phyloP scores from a whole-genome alignment of 2,797 vertebrate genomes.

The Lepilemur ruficaudatus region DNA sequence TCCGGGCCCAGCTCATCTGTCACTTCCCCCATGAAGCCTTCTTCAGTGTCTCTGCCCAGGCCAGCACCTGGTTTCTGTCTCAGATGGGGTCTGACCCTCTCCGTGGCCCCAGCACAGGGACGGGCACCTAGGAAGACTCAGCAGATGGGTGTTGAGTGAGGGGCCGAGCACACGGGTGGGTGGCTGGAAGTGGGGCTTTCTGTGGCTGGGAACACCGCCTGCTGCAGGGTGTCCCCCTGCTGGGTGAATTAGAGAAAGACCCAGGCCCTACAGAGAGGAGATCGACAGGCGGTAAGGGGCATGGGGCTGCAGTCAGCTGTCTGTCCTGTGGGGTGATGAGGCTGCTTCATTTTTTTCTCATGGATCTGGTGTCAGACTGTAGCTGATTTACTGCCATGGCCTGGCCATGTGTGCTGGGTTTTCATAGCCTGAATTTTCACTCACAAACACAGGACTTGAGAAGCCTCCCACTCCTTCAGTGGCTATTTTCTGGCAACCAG shows the following conservation, averaged over 20 bases:
- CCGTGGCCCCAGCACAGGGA: not conserved
- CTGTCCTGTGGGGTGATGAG: not conserved
- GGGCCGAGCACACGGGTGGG: not conserved
- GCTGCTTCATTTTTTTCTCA: not conserved
- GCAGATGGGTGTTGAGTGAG: not conserved
- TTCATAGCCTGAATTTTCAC: not conserved
- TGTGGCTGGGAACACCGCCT: not conserved
- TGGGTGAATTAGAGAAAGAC: not conserved
- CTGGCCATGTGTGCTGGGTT: not conserved
- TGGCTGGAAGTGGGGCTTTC: not conserved
- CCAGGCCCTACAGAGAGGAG: not conserved
- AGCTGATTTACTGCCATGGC: not conserved
- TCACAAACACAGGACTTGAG: not conserved
- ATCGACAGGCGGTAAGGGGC: not conserved
- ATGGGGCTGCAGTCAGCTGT: not conserved
- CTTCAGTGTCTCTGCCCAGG: not conserved
- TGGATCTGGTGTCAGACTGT: not conserved
- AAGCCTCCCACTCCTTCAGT: not conserved
- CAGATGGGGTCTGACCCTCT: not conserved
- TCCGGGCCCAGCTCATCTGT: not conserved
- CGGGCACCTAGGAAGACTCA: not conserved
- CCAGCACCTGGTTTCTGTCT: not conserved
- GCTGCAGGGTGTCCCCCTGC: not conserved
- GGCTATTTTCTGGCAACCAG: constrained; percentile 6
- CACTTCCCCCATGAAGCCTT: not conserved